Conservation (phyloP, 2,888 invertebrate genomes). For the Lordiphosa andalusiaca region DNA sequence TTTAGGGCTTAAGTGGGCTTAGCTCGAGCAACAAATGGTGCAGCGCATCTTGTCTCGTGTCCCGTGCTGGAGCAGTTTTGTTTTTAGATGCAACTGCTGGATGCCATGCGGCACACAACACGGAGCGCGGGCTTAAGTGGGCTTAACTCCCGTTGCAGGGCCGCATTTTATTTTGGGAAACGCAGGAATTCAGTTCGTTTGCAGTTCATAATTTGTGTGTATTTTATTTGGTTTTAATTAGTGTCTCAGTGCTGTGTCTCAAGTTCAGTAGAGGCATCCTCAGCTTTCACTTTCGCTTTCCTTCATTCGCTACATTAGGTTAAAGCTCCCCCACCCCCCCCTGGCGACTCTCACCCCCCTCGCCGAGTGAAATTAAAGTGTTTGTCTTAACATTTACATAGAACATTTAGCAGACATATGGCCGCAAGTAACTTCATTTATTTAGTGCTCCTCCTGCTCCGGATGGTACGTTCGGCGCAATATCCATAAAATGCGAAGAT, state of each 20-base stretch:
- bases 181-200: conserved; percentile 24
- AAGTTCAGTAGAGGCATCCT: conserved; percentile 40
- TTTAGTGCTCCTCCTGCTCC: conserved; percentile 31
- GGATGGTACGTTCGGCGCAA: conserved; percentile 47
- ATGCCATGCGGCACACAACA: conserved; percentile 47
- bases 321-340: conserved; percentile 22
- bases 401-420: conserved; percentile 69
- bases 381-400: conserved; percentile 69
- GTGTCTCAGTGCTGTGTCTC: conserved; percentile 20
- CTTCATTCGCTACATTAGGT: conserved; percentile 17
- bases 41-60: conserved; percentile 41
- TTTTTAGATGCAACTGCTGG: conserved; percentile 54
- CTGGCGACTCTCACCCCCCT: not conserved
- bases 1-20: conserved; percentile 77
- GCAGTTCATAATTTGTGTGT: conserved; percentile 57
- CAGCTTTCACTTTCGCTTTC: conserved; percentile 51
- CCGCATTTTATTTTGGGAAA: conserved; percentile 56
- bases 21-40: conserved; percentile 72
- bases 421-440: conserved; percentile 70
- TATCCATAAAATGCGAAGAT: conserved; percentile 75
- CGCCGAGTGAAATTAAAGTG: conserved; percentile 59
- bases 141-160: conserved; percentile 52
- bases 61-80: conserved; percentile 58
- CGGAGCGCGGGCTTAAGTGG: conserved; percentile 54
- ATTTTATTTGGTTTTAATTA: conserved; percentile 51